Percentiles rank a stretch among this genome's conserved stretches.
phyloP scores from a whole-genome alignment of 2,113 vertebrate species.

The Elgaria multicarinata region DNA sequence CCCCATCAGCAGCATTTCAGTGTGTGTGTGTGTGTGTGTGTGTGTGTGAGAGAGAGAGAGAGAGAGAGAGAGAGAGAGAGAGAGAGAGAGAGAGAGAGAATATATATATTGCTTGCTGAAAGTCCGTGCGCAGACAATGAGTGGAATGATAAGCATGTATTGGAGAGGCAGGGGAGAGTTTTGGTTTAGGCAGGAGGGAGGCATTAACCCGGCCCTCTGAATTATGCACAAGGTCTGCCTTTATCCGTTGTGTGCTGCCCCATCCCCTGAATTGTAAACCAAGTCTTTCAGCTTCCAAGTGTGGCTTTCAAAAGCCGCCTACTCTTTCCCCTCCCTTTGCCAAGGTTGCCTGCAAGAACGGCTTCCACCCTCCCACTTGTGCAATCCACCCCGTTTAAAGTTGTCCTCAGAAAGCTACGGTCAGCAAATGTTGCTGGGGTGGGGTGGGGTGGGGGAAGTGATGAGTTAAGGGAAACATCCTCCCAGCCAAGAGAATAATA shows the following conservation, averaged over 20 bases:
- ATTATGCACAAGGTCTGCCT: not conserved
- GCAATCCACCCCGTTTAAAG: not conserved
- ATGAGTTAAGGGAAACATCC: not conserved
- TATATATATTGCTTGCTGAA: not conserved
- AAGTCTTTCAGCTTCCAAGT: not conserved
- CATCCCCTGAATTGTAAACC: not conserved
- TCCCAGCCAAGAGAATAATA: not conserved
- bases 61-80: not conserved
- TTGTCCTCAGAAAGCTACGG: not conserved
- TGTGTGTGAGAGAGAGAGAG: not conserved
- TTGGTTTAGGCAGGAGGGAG: not conserved
- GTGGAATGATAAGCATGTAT: not conserved
- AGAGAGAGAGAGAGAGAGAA: not conserved
- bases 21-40: not conserved
- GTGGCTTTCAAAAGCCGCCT: not conserved
- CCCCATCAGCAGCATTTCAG: rapidly evolving
- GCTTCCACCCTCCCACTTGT: not conserved
- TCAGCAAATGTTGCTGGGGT: not conserved
- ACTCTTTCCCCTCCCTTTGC: not conserved
- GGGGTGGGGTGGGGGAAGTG: no score
- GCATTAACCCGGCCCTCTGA: not conserved
- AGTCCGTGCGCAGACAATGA: not conserved
- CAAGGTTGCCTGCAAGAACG: not conserved
- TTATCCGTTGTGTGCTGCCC: not conserved
- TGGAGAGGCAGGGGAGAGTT: not conserved